Percentiles rank a stretch among this genome's conserved stretches.
These are phyloP conservation scores for Eretmocerus hayati DNA, from an alignment of 2,888 invertebrate species.

Conservation along the genomic window DNA sequence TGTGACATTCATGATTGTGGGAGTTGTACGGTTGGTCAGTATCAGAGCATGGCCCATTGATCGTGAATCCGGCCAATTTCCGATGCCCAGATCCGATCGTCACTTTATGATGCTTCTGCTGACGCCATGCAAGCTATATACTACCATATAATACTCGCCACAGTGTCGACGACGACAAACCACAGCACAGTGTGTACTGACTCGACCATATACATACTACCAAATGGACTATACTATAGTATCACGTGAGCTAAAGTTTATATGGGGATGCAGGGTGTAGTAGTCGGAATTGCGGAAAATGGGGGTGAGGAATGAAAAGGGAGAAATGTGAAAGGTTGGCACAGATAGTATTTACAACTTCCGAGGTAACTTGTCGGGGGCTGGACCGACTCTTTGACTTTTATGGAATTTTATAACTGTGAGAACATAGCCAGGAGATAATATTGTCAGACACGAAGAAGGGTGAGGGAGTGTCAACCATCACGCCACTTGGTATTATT, in stretches of 20 bases:
- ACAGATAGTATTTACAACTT: slow-evolving; percentile 21
- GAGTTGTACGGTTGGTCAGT: slow-evolving; percentile 27
- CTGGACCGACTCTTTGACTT: slow-evolving; percentile 8
- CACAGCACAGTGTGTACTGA: slow-evolving; percentile 4
- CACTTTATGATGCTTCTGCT: slow-evolving; percentile 44
- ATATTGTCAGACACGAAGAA: too few species aligned
- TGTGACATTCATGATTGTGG: too few species aligned
- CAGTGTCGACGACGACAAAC: slow-evolving; percentile 6
- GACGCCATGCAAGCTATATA: too few species aligned
- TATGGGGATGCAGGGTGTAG: too few species aligned
- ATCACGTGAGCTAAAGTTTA: neutral
- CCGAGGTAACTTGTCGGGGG: slow-evolving; percentile 5
- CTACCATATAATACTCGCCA: too few species aligned
- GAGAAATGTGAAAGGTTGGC: too few species aligned
- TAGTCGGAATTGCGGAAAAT: too few species aligned
- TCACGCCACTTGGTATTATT: too few species aligned
- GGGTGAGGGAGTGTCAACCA: too few species aligned
- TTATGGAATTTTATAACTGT: slow-evolving; percentile 22
- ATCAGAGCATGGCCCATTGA: slow-evolving; percentile 47
- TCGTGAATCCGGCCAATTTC: slow-evolving; percentile 46
- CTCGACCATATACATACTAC: too few species aligned
- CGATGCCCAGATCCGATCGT: slow-evolving; percentile 42
- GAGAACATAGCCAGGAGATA: slow-evolving; percentile 7
- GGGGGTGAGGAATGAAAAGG: too few species aligned
- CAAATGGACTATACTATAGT: too few species aligned